These are phyloP conservation scores for Tribolium madens DNA, from an alignment of 1,140 invertebrate species.

Conservation along the genomic window DNA sequence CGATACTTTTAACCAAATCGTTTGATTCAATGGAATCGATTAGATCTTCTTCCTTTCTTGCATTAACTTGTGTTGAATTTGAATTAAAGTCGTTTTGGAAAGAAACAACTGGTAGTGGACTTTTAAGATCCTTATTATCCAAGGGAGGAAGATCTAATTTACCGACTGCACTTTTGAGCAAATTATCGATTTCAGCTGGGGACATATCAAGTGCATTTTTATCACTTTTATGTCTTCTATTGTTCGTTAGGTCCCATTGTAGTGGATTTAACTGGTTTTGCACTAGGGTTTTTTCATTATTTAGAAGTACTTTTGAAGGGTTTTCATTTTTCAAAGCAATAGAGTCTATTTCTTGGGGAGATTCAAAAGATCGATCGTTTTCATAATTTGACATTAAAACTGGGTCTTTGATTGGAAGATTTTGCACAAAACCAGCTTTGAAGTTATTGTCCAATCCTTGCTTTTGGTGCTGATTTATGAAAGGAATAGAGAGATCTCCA, in stretches of 20 bases:
- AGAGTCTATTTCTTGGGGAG: too few relatives aligned
- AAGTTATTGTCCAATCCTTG: too few relatives aligned
- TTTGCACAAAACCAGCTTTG: background rate
- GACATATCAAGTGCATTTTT: background rate
- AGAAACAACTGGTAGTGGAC: too few relatives aligned
- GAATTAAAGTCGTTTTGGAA: too few relatives aligned
- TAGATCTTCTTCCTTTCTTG: background rate
- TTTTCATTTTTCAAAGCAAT: background rate
- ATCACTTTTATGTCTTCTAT: background rate
- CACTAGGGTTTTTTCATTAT: background rate
- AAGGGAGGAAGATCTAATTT: background rate
- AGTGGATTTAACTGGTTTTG: background rate
- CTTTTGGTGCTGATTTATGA: too few relatives aligned
- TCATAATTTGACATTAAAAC: background rate
- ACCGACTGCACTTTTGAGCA: background rate
- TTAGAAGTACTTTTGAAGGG: background rate
- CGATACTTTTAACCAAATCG: background rate
- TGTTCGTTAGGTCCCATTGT: background rate
- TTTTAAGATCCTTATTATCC: background rate
- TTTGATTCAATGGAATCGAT: background rate
- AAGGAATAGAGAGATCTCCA: background rate
- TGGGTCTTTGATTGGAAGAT: background rate
- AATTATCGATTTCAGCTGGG: background rate
- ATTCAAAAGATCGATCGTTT: too few relatives aligned
- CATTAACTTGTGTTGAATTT: too few relatives aligned